These are phyloP conservation scores for Drosophila incognita DNA, from an alignment of 2,888 invertebrate genomes.

Conservation along the genomic window DNA sequence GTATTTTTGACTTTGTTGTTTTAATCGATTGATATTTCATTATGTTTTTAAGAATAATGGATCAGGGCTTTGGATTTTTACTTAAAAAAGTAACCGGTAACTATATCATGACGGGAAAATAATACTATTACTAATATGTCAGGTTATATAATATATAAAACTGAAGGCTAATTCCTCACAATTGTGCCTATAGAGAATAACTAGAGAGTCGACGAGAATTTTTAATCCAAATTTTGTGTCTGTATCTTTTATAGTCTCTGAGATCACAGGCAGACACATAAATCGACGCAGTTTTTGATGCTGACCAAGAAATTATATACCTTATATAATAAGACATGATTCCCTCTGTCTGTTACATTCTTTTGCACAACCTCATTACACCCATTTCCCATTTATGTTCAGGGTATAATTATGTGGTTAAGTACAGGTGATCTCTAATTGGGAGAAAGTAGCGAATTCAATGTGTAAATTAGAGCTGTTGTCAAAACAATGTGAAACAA, in stretches of 20 bases:
- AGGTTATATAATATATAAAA: too few relatives aligned
- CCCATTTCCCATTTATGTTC: not conserved
- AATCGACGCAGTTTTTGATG: not conserved
- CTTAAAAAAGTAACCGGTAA: not conserved
- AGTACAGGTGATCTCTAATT: not conserved
- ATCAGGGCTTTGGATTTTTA: not conserved
- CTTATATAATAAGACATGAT: not conserved
- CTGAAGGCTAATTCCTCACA: too few relatives aligned
- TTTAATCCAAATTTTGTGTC: too few relatives aligned
- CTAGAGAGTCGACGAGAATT: too few relatives aligned
- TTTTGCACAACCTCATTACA: not conserved
- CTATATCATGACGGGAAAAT: not conserved
- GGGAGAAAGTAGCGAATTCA: constrained; percentile 11
- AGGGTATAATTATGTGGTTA: not conserved
- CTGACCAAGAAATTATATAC: not conserved
- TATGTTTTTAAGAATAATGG: not conserved
- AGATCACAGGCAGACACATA: too few relatives aligned
- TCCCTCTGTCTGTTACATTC: not conserved
- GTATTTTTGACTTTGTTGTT: not conserved
- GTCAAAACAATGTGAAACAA: not conserved
- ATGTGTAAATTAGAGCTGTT: not conserved
- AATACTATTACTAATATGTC: too few relatives aligned
- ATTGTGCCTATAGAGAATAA: too few relatives aligned
- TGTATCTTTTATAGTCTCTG: too few relatives aligned
- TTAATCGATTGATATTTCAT: not conserved